These are phyloP conservation scores for Maconellicoccus hirsutus DNA, from an alignment of 1,140 invertebrate species.

Conservation along the genomic window DNA sequence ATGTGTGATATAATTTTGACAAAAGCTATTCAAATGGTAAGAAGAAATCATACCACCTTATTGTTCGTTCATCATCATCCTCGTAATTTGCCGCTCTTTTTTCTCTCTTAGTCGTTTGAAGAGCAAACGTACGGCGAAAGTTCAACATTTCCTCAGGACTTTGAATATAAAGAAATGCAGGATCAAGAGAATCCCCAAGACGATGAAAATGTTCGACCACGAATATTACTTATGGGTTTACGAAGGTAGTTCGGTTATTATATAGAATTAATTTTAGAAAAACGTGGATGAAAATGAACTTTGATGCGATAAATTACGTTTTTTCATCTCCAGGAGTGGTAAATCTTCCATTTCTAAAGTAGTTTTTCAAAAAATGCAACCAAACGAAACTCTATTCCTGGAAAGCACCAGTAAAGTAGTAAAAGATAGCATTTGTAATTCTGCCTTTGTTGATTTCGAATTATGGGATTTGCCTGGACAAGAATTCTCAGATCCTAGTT, in stretches of 20 bases:
- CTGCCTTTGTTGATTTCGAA: slow-evolving; percentile 98
- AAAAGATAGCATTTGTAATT: slow-evolving; percentile 93
- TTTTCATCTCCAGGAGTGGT: slow-evolving; percentile 64
- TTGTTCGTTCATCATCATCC: too few relatives aligned
- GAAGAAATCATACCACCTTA: too few relatives aligned
- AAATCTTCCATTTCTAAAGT: slow-evolving; percentile 99
- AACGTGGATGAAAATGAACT: too few relatives aligned
- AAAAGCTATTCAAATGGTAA: too few relatives aligned
- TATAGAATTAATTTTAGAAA: neutral
- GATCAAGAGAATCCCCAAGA: neutral
- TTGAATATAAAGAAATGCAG: slow-evolving; percentile 4
- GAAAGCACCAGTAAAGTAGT: slow-evolving; percentile 98
- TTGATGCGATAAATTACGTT: neutral
- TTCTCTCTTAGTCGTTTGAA: slow-evolving; percentile 12
- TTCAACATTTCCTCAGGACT: neutral
- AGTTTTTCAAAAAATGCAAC: slow-evolving; percentile 99
- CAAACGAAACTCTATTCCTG: slow-evolving; percentile 97
- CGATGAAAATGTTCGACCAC: slow-evolving; percentile 53
- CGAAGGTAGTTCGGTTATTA: too few relatives aligned
- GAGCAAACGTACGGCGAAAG: neutral
- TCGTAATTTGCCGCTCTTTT: too few relatives aligned
- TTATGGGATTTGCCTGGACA: slow-evolving; percentile 99
- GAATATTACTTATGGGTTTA: slow-evolving; percentile 91
- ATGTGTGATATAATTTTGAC: too few relatives aligned
- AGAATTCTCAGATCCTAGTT: slow-evolving; percentile 91